Evolutionary conservation across 2,113 vertebrate species (phyloP).

Genomic region (Orycteropus afer): DNA sequence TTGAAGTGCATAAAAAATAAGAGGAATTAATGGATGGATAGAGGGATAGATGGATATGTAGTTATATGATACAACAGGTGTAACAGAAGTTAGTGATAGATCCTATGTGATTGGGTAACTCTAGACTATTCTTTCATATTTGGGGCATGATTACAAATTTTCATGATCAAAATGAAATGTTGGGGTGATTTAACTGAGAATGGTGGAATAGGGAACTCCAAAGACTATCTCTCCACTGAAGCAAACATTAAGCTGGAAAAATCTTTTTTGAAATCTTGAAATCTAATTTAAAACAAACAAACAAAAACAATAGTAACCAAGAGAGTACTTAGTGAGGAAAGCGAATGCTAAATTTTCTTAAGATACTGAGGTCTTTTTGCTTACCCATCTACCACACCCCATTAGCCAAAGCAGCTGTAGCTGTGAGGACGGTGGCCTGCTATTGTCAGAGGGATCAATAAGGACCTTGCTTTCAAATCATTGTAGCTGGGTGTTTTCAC

Average conservation of each 20-base stretch:
- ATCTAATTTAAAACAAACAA: not conserved
- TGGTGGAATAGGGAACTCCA: not conserved
- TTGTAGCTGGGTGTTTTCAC: no score
- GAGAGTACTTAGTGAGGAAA: slow-evolving; percentile 2
- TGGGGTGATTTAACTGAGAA: not conserved
- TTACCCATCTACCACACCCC: not conserved
- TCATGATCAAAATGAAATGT: not conserved
- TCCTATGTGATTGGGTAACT: not conserved
- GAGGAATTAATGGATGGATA: no score
- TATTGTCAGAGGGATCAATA: not conserved
- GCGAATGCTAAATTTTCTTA: not conserved
- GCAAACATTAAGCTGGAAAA: not conserved
- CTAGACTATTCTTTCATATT: not conserved
- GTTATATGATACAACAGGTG: not conserved
- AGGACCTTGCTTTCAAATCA: not conserved
- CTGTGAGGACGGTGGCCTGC: not conserved
- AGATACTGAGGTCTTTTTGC: not conserved
- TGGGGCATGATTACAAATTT: not conserved
- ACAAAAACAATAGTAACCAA: not conserved
- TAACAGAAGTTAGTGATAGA: not conserved
- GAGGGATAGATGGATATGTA: no score
- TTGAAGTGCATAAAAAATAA: slow-evolving; percentile 8
- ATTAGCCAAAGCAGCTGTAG: not conserved
- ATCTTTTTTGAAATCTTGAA: not conserved
- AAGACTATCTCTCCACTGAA: not conserved